Percentiles rank a stretch among this genome's conserved stretches.
Evolutionary conservation across 1,140 invertebrate species (phyloP).

Genomic region (Drosophila dunni): DNA sequence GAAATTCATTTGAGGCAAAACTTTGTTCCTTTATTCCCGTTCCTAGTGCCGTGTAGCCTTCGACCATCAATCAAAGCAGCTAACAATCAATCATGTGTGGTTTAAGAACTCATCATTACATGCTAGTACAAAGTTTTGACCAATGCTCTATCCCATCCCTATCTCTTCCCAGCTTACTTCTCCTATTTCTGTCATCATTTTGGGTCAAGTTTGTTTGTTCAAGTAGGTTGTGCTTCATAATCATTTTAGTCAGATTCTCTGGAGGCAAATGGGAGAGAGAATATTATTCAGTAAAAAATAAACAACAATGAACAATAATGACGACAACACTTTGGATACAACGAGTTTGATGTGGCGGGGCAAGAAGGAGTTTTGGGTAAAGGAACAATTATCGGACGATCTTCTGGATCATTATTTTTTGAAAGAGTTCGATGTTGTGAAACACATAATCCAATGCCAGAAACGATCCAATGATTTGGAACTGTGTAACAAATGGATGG

Average conservation of each 20-base stretch:
- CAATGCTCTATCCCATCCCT: too few species aligned
- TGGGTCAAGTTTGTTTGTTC: background rate
- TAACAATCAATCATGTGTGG: too few species aligned
- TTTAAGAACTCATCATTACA: too few species aligned
- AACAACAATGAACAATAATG: background rate
- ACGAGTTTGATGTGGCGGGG: background rate
- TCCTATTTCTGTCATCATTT: background rate
- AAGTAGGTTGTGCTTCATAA: background rate
- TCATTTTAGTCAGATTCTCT: background rate
- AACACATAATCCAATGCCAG: background rate
- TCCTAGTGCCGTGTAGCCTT: too few species aligned
- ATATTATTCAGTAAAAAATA: background rate
- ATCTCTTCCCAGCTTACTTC: too few species aligned
- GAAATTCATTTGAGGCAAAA: too few species aligned
- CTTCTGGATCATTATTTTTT: background rate
- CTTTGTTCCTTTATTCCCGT: too few species aligned
- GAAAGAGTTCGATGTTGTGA: slow-evolving; percentile 3
- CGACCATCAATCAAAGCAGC: too few species aligned
- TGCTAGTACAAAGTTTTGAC: too few species aligned
- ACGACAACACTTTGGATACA: background rate
- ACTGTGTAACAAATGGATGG: slow-evolving; percentile 36
- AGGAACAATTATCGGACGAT: background rate
- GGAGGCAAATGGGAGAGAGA: background rate
- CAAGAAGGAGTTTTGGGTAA: background rate
- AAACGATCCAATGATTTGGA: background rate